Evolutionary conservation across 2,113 vertebrate genomes (phyloP), one percentile per base, ranked within the genome.

Genomic region (Camelus dromedarius): DNA sequence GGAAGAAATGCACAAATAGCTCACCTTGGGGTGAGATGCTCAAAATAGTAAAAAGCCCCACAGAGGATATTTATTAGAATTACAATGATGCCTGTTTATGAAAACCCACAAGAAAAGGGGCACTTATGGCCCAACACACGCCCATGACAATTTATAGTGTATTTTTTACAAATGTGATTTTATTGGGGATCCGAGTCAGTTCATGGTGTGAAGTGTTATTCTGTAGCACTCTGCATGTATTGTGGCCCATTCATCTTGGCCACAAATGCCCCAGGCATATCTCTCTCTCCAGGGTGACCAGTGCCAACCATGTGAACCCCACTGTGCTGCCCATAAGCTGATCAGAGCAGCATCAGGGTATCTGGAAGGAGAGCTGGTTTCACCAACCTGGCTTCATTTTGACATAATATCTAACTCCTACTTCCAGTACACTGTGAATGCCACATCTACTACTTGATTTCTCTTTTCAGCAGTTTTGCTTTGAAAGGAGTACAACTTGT

Each of bases 231-330:
- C 79, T 42, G 62, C 22, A 19, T 42, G n/a, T 35, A 79, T 69
- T 16, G 11, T 35, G 30, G 30, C 38, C 48, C 72, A 77, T 73
- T 79, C 7, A 13, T 56, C 50, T 89, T 87, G 30, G 18, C 48
- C 77, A 70, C 48, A 52, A 87, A 83, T 35, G 83, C 24, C 35
- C n/a, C 42, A 52, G 50, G 52, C 19, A 80, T 6, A 5, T 75
- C 50, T 87, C 10, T 84, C 22, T 94, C n/a, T n/a, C 66, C 67
- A 76, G 54, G 93, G 60, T n/a, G 20, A 72, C 88, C 70, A 88
- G 46, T 72, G n/a, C 24, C 64, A 73, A 84, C 62, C 54, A 58
- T 38, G 30, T 69, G 60, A 90, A 75, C n/a, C 52, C 52, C 52
- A 64, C 20, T n/a, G 42, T 15, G 60, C 46, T 88, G 32, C 28